Percentiles rank a stretch among this genome's conserved stretches.
phyloP scores from a whole-genome alignment of 2,113 vertebrate species.

The Lampris megalopsis region DNA sequence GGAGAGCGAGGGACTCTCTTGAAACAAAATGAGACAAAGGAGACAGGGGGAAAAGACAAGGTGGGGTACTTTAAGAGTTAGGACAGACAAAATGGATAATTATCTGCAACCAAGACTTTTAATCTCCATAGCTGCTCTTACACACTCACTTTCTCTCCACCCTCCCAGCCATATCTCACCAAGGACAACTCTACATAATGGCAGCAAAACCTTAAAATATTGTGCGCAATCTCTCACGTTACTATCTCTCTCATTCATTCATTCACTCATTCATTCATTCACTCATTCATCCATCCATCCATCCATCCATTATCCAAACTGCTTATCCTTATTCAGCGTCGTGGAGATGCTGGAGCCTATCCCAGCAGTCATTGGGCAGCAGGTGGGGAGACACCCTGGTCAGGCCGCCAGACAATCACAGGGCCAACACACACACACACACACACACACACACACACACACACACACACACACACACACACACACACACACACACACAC shows the following conservation, averaged over 20 bases:
- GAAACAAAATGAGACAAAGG: constrained; percentile 69
- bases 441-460: constrained; percentile 3
- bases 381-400: no score
- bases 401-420: no score
- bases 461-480: background rate
- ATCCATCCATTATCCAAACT: no score
- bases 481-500: no score
- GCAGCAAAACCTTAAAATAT: constrained; percentile 54
- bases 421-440: no score
- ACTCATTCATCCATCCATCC: no score
- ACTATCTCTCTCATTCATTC: constrained; percentile 9
- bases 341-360: no score
- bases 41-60: constrained; percentile 26
- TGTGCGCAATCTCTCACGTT: constrained; percentile 47
- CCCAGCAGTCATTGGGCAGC: no score
- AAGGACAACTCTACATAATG: constrained; percentile 60
- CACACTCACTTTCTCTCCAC: constrained; percentile 48
- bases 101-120: constrained; percentile 68
- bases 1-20: constrained; percentile 49
- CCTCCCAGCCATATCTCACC: constrained; percentile 63
- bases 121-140: constrained; percentile 60
- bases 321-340: no score
- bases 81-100: constrained; percentile 74
- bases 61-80: constrained; percentile 44
- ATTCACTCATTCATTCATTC: background rate